phyloP scores from a whole-genome alignment of 2,888 invertebrate genomes.

The Alloplasta piceator region DNA sequence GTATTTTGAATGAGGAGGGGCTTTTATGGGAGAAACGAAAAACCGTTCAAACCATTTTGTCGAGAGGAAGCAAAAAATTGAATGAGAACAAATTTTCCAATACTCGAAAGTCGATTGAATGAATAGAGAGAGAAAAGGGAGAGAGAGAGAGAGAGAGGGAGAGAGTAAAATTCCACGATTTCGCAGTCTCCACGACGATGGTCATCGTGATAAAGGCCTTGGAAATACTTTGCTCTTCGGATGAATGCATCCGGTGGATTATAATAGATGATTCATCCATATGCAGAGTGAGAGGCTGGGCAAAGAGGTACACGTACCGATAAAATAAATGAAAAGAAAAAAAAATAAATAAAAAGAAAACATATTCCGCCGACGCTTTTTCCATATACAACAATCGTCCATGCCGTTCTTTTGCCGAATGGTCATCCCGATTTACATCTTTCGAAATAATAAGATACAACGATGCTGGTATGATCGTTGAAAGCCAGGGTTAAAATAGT shows the following conservation, averaged over 20 bases:
- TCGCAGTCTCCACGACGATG: neutral
- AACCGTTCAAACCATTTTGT: too few species aligned
- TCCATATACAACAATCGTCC: slow-evolving; percentile 21
- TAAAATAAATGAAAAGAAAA: slow-evolving; percentile 14
- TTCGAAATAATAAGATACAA: slow-evolving; percentile 1
- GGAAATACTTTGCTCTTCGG: slow-evolving; percentile 53
- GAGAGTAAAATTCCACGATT: slow-evolving; percentile 23
- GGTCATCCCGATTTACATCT: slow-evolving; percentile 1
- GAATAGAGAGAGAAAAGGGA: neutral
- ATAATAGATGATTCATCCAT: slow-evolving; percentile 70
- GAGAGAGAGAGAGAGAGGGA: slow-evolving; percentile 3
- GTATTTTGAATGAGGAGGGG: too few species aligned
- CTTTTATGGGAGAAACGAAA: too few species aligned
- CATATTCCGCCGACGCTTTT: slow-evolving; percentile 36
- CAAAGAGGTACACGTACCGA: slow-evolving; percentile 29
- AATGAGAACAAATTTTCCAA: too few species aligned
- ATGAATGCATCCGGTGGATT: slow-evolving; percentile 68
- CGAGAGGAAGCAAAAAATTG: too few species aligned
- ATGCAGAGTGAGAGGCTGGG: neutral
- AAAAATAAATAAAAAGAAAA: slow-evolving; percentile 17
- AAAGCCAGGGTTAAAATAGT: too few species aligned
- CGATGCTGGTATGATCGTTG: slow-evolving; percentile 16
- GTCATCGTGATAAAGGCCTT: slow-evolving; percentile 29
- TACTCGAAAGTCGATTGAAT: neutral
- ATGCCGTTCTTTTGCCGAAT: slow-evolving; percentile 4